Evolutionary conservation across 1,140 invertebrate species (phyloP), one percentile per base, ranked within the genome.

Genomic region (Ooceraea biroi): DNA sequence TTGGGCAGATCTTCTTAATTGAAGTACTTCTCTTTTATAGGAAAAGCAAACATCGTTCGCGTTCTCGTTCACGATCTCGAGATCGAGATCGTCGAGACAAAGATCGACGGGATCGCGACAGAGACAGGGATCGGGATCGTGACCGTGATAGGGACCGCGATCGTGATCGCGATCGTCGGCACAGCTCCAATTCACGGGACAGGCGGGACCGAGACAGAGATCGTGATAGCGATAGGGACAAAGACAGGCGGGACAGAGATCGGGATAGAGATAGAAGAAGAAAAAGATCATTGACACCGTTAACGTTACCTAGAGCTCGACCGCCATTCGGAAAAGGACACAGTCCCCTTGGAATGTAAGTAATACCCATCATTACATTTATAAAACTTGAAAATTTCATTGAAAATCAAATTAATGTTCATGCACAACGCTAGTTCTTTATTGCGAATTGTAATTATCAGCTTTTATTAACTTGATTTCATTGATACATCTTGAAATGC

Each of bases 11-110:
- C 44, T 52, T 63, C 65, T 71, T 71, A 58, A 80, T 80, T 69
- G 17, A 71, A 80, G 12, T 71, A 71, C 19, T 80, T 73, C 36
- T 88, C 74, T 69, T 89, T 93, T 92, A 78, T 89, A 95, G 94
- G 82, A 95, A 94, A 85, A 94, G 88, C 87, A 95, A 93, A 85
- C 94, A 94, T 83, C 93, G 94, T 5, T 95, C 95, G 41, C 92
- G 95, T 57, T 94, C 93, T 30, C 92, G 95, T 76, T 95, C 94
- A 44, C 92, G 92, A 71, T 94, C 94, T 14, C 90, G 93, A 46
- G 93, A 94, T 48, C 92, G 93, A 46, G 93, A 94, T 36, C 92
- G 90, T 22, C 85, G 92, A 74, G 90, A 93, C 72, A 89, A 92
- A 88, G 95, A 96, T 84, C 94, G 94, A 8, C 89, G 92, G 12